Evolutionary conservation across 2,888 invertebrate species (phyloP).

Genomic region (Eupithecia subumbrata): DNA sequence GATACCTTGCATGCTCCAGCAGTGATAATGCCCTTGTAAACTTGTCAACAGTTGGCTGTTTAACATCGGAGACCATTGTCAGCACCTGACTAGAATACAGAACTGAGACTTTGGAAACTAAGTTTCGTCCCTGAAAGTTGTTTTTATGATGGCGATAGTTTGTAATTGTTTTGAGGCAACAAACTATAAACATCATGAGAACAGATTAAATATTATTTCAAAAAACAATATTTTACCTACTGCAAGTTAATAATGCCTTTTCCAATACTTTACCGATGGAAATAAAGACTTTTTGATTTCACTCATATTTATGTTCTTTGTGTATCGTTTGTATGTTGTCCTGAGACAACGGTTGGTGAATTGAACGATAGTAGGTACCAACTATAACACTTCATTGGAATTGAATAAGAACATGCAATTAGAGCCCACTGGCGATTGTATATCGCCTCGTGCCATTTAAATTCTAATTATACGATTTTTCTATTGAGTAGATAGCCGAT

Average conservation of each 20-base stretch:
- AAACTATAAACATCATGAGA: too few species aligned
- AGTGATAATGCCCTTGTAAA: constrained; percentile 31
- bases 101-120: constrained; percentile 2
- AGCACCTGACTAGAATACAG: constrained; percentile 15
- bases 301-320: neutral
- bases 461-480: neutral
- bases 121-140: constrained; percentile 1
- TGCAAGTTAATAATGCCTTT: too few species aligned
- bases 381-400: neutral
- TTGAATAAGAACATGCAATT: neutral
- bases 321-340: neutral
- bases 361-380: neutral
- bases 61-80: constrained; percentile 22
- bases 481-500: neutral
- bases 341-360: neutral
- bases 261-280: neutral
- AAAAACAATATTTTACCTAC: neutral
- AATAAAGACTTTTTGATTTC: neutral
- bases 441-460: neutral
- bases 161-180: neutral
- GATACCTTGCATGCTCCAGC: constrained; percentile 45
- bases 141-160: neutral
- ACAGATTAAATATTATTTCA: neutral
- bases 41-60: constrained; percentile 30
- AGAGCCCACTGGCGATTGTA: neutral